phyloP scores from a whole-genome alignment of 1,140 invertebrate species.

The Melitaea cinxia region DNA sequence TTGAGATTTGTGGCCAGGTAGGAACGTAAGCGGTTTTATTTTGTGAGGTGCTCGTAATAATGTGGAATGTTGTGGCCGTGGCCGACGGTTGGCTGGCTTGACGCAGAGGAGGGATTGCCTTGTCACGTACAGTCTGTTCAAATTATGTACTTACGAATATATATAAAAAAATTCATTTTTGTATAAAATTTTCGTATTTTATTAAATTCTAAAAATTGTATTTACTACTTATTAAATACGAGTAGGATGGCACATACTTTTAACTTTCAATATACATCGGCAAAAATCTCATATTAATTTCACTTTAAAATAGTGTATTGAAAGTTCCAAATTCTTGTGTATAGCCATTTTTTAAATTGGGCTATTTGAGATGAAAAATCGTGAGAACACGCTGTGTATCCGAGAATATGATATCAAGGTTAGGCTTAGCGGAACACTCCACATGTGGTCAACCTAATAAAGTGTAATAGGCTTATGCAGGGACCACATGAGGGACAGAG shows the following conservation, averaged over 20 bases:
- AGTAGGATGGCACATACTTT: too few species aligned
- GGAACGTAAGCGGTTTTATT: constrained; percentile 70
- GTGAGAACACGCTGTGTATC: constrained; percentile 61
- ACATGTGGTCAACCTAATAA: constrained; percentile 81
- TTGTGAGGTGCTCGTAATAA: constrained; percentile 71
- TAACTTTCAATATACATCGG: too few species aligned
- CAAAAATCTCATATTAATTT: too few species aligned
- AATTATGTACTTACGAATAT: not conserved
- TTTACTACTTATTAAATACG: too few species aligned
- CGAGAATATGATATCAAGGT: constrained; percentile 80
- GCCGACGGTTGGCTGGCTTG: constrained; percentile 50
- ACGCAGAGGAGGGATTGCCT: constrained; percentile 49
- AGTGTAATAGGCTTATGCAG: constrained; percentile 61
- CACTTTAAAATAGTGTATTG: too few species aligned
- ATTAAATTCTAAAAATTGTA: too few species aligned
- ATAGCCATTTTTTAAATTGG: not conserved
- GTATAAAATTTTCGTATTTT: too few species aligned
- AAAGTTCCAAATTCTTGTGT: not conserved
- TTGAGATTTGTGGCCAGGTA: constrained; percentile 68
- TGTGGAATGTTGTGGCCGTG: constrained; percentile 68
- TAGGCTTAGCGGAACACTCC: constrained; percentile 80
- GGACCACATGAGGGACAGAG: constrained; percentile 52
- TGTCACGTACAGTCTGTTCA: constrained; percentile 52
- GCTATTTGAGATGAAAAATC: not conserved
- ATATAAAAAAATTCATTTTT: not conserved